Percentiles rank a stretch among this genome's conserved stretches.
Conservation (phyloP, 1,140 invertebrate genomes). For the Philotrypesis tridentata region DNA sequence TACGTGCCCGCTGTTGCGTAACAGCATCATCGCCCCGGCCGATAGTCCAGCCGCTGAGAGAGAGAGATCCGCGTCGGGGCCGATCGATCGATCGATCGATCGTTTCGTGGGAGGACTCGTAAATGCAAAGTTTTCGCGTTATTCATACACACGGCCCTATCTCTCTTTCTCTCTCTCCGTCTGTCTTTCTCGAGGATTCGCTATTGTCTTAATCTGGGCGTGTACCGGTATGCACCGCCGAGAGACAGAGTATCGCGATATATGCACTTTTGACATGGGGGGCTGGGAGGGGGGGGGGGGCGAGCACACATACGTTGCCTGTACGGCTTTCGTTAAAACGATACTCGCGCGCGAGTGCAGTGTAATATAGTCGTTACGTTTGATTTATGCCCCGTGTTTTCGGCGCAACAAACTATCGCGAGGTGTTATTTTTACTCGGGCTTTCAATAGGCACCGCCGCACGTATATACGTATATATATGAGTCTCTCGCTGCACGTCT, state of each 20-base stretch:
- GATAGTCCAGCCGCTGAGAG: no score
- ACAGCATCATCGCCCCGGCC: slow-evolving; percentile 13
- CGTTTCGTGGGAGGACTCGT: not conserved
- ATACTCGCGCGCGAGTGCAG: not conserved
- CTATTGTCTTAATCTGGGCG: slow-evolving; percentile 15
- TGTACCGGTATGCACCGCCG: not conserved
- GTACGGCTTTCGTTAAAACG: not conserved
- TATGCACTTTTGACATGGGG: not conserved
- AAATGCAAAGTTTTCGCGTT: slow-evolving; percentile 6
- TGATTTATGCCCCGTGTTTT: slow-evolving; percentile 23
- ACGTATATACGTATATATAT: no score
- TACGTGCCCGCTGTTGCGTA: not conserved
- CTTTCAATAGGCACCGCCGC: not conserved
- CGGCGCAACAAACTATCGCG: not conserved
- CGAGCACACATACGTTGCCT: no score
- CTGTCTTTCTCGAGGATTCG: not conserved
- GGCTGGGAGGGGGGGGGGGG: no score
- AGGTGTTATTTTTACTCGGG: slow-evolving; percentile 1
- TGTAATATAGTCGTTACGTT: slow-evolving; percentile 6
- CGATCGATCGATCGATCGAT: slow-evolving; percentile 1
- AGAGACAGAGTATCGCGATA: not conserved
- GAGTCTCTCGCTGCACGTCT: not conserved
- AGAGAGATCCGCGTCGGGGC: no score
- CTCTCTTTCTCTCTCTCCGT: no score
- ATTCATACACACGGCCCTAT: no score